These are phyloP conservation scores for Herpetotheres cachinnans DNA, from an alignment of 2,113 vertebrate species.

Conservation along the genomic window DNA sequence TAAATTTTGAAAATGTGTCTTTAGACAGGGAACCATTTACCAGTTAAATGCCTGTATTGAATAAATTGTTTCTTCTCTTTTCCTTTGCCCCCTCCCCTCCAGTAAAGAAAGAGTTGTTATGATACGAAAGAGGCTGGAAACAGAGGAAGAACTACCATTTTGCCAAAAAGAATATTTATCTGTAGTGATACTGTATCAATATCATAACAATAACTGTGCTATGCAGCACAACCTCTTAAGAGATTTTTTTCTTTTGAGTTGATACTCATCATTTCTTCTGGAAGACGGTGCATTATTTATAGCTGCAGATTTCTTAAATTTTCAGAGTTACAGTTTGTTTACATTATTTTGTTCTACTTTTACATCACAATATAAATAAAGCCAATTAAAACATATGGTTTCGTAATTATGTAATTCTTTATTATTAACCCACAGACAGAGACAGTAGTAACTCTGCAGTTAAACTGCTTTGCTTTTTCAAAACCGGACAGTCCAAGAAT, in stretches of 20 bases:
- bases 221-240: accelerated
- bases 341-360: not conserved
- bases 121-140: not conserved
- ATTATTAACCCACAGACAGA: not conserved
- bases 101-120: not conserved
- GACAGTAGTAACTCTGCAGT: not conserved
- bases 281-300: not conserved
- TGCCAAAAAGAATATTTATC: not conserved
- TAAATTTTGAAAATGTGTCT: not conserved
- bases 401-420: not conserved
- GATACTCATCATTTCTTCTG: not conserved
- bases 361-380: not conserved
- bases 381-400: not conserved
- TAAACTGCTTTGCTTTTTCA: not conserved
- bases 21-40: not conserved
- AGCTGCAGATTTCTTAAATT: not conserved
- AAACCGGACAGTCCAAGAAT: not conserved
- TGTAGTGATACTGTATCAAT: not conserved
- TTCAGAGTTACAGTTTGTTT: not conserved
- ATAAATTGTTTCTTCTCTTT: not conserved
- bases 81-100: not conserved
- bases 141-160: not conserved
- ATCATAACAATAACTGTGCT: too few relatives aligned
- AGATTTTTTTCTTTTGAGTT: not conserved
- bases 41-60: not conserved